These are phyloP conservation scores for Odontocolon sp. DNA, from an alignment of 2,888 invertebrate species.

Conservation along the genomic window DNA sequence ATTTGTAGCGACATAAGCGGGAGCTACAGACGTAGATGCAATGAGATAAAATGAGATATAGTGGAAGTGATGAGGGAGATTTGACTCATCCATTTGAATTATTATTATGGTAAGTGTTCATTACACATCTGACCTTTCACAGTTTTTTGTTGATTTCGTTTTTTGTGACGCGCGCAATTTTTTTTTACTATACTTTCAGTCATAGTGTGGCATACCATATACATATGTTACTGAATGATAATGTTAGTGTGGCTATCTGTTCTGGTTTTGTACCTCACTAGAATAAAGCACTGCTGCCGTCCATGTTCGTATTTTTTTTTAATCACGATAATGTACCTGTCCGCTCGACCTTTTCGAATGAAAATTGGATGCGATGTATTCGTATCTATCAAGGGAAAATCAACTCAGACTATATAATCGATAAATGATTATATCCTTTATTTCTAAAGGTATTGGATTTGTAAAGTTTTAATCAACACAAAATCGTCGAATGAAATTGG, in stretches of 20 bases:
- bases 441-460: too few species aligned
- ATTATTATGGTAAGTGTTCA: neutral
- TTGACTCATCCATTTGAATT: neutral
- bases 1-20: slow-evolving; percentile 13
- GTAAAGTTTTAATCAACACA: too few species aligned
- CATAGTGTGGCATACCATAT: neutral
- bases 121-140: neutral
- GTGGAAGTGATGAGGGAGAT: too few species aligned
- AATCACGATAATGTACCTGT: slow-evolving; percentile 41
- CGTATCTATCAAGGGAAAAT: neutral
- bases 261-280: neutral
- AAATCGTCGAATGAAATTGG: too few species aligned
- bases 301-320: slow-evolving; percentile 19
- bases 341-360: slow-evolving; percentile 8
- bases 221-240: slow-evolving; percentile 4
- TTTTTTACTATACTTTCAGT: neutral
- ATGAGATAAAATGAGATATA: neutral
- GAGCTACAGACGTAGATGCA: slow-evolving; percentile 14
- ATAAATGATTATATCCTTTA: neutral
- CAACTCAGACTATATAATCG: neutral
- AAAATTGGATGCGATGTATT: neutral
- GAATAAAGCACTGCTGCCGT: neutral
- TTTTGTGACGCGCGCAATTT: neutral
- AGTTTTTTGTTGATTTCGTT: neutral
- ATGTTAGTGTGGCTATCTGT: neutral